These are phyloP conservation scores for Papio anubis DNA, from an alignment of 2,113 vertebrate genomes.

Conservation along the genomic window DNA sequence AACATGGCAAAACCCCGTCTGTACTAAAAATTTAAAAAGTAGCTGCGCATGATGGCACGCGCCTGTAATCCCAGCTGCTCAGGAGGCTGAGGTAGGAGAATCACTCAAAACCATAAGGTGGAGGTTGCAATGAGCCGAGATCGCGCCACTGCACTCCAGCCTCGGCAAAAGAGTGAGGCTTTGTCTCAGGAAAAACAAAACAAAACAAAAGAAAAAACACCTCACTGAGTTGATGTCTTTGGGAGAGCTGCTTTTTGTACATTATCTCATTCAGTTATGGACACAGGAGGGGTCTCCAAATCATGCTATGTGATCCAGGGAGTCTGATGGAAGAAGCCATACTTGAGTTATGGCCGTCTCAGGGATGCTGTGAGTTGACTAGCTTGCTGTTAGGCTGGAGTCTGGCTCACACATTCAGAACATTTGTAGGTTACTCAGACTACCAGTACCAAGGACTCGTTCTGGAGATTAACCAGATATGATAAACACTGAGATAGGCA, in stretches of 20 bases:
- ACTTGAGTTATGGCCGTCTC: neutral
- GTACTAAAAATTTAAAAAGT: no score
- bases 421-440: neutral
- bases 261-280: neutral
- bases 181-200: no score
- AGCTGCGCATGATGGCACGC: rapidly evolving
- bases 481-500: neutral
- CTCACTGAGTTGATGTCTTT: neutral
- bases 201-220: no score
- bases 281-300: neutral
- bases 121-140: no score
- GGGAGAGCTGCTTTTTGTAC: neutral
- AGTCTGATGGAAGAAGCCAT: neutral
- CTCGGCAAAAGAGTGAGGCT: no score
- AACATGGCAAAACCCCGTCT: no score
- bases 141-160: no score
- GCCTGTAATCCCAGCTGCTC: no score
- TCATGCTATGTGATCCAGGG: neutral
- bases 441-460: neutral
- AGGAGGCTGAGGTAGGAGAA: no score
- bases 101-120: rapidly evolving
- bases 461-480: neutral
- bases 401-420: neutral
- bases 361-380: neutral
- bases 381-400: neutral